These are phyloP conservation scores for Prunella strophiata DNA, from an alignment of 2,797 vertebrate species.

Conservation along the genomic window DNA sequence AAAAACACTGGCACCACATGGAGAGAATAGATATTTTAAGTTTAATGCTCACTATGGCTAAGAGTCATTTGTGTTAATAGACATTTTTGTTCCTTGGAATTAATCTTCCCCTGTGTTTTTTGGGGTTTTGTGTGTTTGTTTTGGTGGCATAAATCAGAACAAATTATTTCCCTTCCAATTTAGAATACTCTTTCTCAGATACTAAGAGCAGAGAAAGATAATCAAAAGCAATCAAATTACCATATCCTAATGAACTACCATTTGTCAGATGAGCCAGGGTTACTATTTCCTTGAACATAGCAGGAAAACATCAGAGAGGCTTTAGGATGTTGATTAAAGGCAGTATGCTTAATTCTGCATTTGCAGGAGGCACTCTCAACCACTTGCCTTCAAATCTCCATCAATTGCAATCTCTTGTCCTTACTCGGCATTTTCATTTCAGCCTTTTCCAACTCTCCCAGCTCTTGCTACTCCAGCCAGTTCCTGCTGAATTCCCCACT, in stretches of 20 bases:
- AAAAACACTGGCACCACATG: background rate
- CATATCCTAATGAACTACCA: constrained; percentile 21
- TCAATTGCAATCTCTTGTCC: background rate
- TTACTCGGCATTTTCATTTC: background rate
- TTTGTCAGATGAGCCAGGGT: constrained; percentile 2
- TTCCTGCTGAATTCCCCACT: background rate
- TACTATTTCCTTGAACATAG: background rate
- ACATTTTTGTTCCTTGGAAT: constrained; percentile 16
- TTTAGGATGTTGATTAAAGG: background rate
- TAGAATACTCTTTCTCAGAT: background rate
- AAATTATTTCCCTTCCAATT: background rate
- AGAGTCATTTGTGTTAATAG: constrained; percentile 8
- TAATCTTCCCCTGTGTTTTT: background rate
- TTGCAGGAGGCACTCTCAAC: background rate
- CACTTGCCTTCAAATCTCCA: background rate
- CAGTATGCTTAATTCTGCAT: background rate
- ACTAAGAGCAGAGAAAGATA: background rate
- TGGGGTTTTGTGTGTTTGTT: background rate
- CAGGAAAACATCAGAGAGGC: background rate
- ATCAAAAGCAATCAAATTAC: constrained; percentile 25
- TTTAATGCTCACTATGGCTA: background rate
- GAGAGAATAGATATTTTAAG: background rate
- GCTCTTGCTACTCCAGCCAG: background rate
- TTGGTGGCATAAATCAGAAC: background rate
- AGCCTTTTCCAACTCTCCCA: background rate